Evolutionary conservation across 1,140 invertebrate genomes (phyloP).

Genomic region (Anoplophora glabripennis): DNA sequence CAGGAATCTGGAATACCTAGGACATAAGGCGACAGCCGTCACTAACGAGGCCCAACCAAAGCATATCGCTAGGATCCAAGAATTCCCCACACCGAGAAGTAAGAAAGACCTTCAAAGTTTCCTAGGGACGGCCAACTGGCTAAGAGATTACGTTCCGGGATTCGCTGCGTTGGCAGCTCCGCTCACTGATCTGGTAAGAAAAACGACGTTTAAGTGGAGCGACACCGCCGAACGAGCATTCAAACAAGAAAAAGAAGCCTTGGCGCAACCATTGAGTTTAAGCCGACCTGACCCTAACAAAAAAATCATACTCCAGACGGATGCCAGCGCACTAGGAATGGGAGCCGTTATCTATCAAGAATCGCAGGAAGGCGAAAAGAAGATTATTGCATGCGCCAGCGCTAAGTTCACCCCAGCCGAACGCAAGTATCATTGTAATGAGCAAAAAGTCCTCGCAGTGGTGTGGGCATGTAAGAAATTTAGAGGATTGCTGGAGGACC

Average conservation of each 20-base stretch:
- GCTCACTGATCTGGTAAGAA: conserved; percentile 21
- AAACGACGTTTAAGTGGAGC: conserved; percentile 20
- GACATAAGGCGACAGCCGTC: conserved; percentile 26
- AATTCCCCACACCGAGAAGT: conserved; percentile 28
- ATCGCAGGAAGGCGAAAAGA: neutral
- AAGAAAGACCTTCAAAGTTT: conserved; percentile 28
- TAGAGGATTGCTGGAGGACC: conserved; percentile 37
- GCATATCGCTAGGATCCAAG: conserved; percentile 28
- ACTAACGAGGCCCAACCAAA: conserved; percentile 23
- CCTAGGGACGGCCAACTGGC: conserved; percentile 31
- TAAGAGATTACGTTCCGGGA: conserved; percentile 29
- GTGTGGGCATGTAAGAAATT: conserved; percentile 41
- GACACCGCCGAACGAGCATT: conserved; percentile 17
- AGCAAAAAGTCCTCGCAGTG: conserved; percentile 26
- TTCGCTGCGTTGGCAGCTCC: conserved; percentile 26
- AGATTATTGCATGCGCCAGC: conserved; percentile 19
- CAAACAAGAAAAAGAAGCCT: conserved; percentile 17
- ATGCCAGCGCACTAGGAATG: conserved; percentile 17
- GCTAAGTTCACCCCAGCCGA: conserved; percentile 9
- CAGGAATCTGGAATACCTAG: conserved; percentile 32
- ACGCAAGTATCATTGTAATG: conserved; percentile 17
- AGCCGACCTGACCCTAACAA: conserved; percentile 6
- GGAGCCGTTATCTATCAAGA: conserved; percentile 19
- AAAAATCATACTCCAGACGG: conserved; percentile 14
- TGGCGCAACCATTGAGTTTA: conserved; percentile 4